Evolutionary conservation across 1,140 invertebrate species (phyloP).

Genomic region (Charaxes varanes): DNA sequence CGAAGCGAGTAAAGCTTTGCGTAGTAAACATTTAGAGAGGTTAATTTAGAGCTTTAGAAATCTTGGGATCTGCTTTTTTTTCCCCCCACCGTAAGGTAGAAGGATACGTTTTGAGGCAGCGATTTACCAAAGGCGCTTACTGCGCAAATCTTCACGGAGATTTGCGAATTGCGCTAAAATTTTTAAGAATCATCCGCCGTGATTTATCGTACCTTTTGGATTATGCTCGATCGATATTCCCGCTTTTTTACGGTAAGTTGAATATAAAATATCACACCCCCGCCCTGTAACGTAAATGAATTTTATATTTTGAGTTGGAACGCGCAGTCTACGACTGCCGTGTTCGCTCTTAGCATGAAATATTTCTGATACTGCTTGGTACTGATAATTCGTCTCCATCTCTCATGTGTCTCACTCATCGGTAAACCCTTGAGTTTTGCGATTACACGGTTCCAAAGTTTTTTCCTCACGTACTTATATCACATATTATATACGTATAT

Average conservation of each 20-base stretch:
- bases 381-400: slow-evolving; percentile 10
- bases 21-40: slow-evolving; percentile 48
- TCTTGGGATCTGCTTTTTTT: slow-evolving; percentile 39
- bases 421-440: slow-evolving; percentile 11
- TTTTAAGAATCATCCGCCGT: slow-evolving; percentile 34
- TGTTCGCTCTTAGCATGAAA: slow-evolving; percentile 17
- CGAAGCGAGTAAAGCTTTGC: slow-evolving; percentile 55
- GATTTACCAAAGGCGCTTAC: slow-evolving; percentile 50
- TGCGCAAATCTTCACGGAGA: slow-evolving; percentile 50
- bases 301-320: slow-evolving; percentile 7
- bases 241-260: slow-evolving; percentile 21
- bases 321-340: slow-evolving; percentile 1
- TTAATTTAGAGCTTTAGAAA: slow-evolving; percentile 53
- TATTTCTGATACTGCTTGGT: slow-evolving; percentile 18
- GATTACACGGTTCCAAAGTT: slow-evolving; percentile 3
- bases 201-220: slow-evolving; percentile 28
- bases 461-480: slow-evolving; percentile 21
- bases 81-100: slow-evolving; percentile 48
- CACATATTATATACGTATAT: slow-evolving; percentile 30
- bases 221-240: slow-evolving; percentile 17
- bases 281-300: not conserved
- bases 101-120: slow-evolving; percentile 44
- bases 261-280: slow-evolving; percentile 2
- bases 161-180: slow-evolving; percentile 51
- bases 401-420: slow-evolving; percentile 12